Percentiles rank a stretch among this genome's conserved stretches.
These are phyloP conservation scores for Rhopalosiphum nymphaeae DNA, from an alignment of 2,888 invertebrate species.

Conservation along the genomic window DNA sequence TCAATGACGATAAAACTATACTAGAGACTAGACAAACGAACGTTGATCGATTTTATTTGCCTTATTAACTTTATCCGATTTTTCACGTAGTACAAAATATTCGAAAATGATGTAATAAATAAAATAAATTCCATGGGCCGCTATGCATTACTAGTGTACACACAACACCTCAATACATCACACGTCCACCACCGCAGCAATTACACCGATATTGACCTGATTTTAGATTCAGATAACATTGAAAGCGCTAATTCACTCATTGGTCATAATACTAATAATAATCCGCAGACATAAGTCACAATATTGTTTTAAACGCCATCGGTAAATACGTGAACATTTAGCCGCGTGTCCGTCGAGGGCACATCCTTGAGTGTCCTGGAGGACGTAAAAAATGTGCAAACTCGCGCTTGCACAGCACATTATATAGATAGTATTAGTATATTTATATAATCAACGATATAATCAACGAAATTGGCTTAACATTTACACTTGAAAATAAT, in stretches of 20 bases:
- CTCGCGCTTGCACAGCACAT: not conserved
- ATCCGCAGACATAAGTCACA: not conserved
- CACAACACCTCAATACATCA: not conserved
- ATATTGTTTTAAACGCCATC: conserved; percentile 38
- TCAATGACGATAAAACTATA: not conserved
- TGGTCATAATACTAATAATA: conserved; percentile 29
- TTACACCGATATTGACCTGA: conserved; percentile 30
- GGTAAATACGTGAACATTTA: conserved; percentile 45
- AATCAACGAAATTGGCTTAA: conserved; percentile 44
- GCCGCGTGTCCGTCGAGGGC: conserved; percentile 42
- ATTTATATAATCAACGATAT: not conserved
- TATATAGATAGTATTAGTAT: not conserved
- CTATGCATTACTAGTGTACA: not conserved
- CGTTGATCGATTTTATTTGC: not conserved
- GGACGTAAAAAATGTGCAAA: conserved; percentile 35
- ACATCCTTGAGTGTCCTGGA: conserved; percentile 61
- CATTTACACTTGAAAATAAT: conserved; percentile 43
- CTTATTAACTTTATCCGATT: not conserved
- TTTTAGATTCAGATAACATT: conserved; percentile 52
- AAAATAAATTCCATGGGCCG: not conserved
- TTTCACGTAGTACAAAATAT: not conserved
- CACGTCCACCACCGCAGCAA: not conserved
- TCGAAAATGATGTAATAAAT: not conserved
- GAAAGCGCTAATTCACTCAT: conserved; percentile 48
- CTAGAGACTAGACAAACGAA: not conserved